Base-by-base conservation (phyloP, 1,140 invertebrate species). In the Thaumetopoea pityocampa region DNA sequence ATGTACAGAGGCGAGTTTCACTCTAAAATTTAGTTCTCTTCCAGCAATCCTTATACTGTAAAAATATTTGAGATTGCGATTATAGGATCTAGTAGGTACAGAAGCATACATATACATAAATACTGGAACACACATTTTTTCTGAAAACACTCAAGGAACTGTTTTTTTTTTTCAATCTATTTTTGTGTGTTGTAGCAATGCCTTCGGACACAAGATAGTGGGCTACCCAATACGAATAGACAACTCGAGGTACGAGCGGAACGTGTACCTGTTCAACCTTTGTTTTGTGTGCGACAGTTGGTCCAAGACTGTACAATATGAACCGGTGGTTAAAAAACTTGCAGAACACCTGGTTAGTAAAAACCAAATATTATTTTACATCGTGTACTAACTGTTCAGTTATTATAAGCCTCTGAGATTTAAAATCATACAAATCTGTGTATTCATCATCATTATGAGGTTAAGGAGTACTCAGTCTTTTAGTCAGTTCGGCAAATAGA, bases 181-280 rank as follows among this genome's bases (percentile, higher is more conserved):
- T 12, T 30, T n/a, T 17, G 32, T 49, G 14, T 28, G 37, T 33
- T 86, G 86, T 62, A 94, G 92, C 58, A 95, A 94, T 78, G 88
- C 91, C 3, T 85, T 92, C 42, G 93, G 94, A 23, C 91, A 91
- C 40, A 98, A 98, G 85, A 95, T 98, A 42, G 88, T 97, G 8
- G 97, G 97, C 0, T 98, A 94, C 85, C 97, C 97, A 0, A 92
- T 98, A 15, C 89, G 91, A 52, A 96, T 99, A 38, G 92, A 96
- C 56, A 91, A 96, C 66, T 89, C 92, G 30, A 94, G 95, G 60
- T 98, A 98, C 87, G 90, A 91, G n/a, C 87, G 97, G 47, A 98
- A 99, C 87, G 93, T 94, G 14, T 94, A 96, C 56, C 92, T 97
- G 35, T 99, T 98, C 78, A 99, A 99, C 83, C 77, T 98, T 2